Percentiles rank a stretch among this genome's conserved stretches.
These are phyloP conservation scores for Sebastes iracundus DNA, from an alignment of 2,797 vertebrate genomes.

Conservation along the genomic window DNA sequence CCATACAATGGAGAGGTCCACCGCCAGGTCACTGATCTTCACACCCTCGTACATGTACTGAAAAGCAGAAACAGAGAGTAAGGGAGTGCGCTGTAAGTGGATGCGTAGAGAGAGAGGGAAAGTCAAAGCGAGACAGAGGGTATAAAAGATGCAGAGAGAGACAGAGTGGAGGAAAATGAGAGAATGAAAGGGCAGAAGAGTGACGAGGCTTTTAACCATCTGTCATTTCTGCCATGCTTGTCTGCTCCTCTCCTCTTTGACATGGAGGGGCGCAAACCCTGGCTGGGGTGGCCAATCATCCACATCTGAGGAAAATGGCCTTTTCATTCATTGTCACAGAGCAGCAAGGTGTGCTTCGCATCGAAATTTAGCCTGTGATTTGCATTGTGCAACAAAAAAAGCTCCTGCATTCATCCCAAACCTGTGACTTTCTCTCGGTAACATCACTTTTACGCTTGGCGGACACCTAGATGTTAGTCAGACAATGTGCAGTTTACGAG, in stretches of 20 bases:
- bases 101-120: conserved; percentile 24
- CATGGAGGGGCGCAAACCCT: conserved; percentile 58
- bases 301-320: conserved; percentile 71
- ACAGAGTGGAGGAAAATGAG: conserved; percentile 48
- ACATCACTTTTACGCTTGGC: neutral
- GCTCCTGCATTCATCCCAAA: neutral
- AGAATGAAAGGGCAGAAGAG: conserved; percentile 66
- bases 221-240: conserved; percentile 73
- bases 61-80: conserved; percentile 55
- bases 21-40: conserved; percentile 93
- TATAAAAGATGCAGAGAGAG: conserved; percentile 25
- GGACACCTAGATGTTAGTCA: neutral
- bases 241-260: conserved; percentile 64
- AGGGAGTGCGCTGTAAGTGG: conserved; percentile 37
- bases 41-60: conserved; percentile 95
- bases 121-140: conserved; percentile 31
- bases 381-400: conserved; percentile 15
- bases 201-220: conserved; percentile 77
- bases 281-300: conserved; percentile 61
- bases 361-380: conserved; percentile 46
- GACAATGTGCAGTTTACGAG: neutral
- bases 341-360: conserved; percentile 31
- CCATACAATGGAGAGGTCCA: conserved; percentile 96
- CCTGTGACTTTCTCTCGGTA: neutral
- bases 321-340: conserved; percentile 68